Percentiles rank a stretch among this genome's conserved stretches.
Conservation (phyloP, 2,113 vertebrate species). For the Callorhinus ursinus region DNA sequence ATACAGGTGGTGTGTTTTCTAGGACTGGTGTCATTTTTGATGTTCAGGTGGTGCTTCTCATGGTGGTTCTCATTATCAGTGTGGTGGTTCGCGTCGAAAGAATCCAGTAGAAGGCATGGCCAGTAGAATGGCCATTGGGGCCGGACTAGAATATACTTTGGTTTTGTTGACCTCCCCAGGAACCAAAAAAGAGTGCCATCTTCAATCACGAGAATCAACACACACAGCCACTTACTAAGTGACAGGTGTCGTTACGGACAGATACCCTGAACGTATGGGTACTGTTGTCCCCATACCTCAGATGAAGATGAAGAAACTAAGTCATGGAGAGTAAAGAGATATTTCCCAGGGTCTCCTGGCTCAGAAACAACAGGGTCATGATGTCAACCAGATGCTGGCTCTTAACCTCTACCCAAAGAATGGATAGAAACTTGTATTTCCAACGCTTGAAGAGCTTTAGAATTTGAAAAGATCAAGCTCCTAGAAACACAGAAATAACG, state of each 20-base stretch:
- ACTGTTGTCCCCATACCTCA: not conserved
- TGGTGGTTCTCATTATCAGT: accelerated
- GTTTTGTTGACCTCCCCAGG: not conserved
- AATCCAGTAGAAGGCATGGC: not conserved
- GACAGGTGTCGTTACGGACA: not conserved
- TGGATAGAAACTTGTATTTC: not conserved
- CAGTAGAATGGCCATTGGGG: accelerated
- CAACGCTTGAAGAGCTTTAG: not conserved
- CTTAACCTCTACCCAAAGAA: not conserved
- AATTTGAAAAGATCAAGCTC: not conserved
- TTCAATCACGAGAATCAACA: not conserved
- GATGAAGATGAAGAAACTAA: not conserved
- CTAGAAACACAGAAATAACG: not conserved
- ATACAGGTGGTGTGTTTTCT: not conserved
- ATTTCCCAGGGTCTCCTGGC: not conserved
- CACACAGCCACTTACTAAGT: accelerated
- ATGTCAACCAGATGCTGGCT: not conserved
- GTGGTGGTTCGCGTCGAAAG: accelerated
- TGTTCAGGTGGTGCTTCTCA: not conserved
- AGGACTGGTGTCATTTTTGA: accelerated
- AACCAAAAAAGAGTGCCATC: not conserved
- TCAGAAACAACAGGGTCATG: not conserved
- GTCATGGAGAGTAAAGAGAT: not conserved
- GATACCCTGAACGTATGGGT: accelerated
- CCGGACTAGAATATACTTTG: not conserved